Base-by-base conservation (phyloP, 2,888 invertebrate genomes). In the Phortica okadai region DNA sequence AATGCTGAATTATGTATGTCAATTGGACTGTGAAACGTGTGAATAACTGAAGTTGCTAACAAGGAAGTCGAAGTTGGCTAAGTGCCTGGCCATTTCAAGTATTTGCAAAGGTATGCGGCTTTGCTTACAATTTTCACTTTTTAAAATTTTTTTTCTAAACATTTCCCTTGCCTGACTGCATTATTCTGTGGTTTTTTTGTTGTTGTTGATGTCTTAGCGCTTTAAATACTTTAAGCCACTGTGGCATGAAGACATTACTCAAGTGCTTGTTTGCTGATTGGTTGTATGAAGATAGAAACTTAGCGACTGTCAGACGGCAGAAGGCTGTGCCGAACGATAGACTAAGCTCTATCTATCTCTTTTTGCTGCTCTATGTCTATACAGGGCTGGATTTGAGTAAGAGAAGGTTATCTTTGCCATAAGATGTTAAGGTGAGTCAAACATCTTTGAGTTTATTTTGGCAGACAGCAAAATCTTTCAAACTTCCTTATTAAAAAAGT, bases 161-260 rank as follows among this genome's bases (percentile, higher is more conserved):
- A 5, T 33, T 33, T 5, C 0, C 33, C 33, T 33, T 5, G 33
- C 33, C 33, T 33, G 1, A 33, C 33, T 33, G 50, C 41, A 66
- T 66, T n/a, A 42, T n/a, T 66, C 66, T n/a, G n/a, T n/a, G n/a
- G 11, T 66, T 41, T 8, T 41, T 3, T 66, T 33, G 66, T 42
- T 41, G n/a, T 66, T 33, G 66, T 50, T 50, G 50, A 8, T 6
- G 50, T 50, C 14, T 50, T 8, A 50, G 50, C 8, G 50, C 50
- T 11, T 50, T 50, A 50, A 50, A 50, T 56, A 72, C 73, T 73
- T 73, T 73, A 41, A 59, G 59, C 33, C 42, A 72, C 59, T 69
- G 7, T 6, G 41, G 81, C 81, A 84, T 83, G 82, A 82, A 80
- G 83, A 81, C 82, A 85, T 84, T 82, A 82, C 77, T 86, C 82